phyloP scores from a whole-genome alignment of 2,113 vertebrate species.

The Oncorhynchus keta region DNA sequence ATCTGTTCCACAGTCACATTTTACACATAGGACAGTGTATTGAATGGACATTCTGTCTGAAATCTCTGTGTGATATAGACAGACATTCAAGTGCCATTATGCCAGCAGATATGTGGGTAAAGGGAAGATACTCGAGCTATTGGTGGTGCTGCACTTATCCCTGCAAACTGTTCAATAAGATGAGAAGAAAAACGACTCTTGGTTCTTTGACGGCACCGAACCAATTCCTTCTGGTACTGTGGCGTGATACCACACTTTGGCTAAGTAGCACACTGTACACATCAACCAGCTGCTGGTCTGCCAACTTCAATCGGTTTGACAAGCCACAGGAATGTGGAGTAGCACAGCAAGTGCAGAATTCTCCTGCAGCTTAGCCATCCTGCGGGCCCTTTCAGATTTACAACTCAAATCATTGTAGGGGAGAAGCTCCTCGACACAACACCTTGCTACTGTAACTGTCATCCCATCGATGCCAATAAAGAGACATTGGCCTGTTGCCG shows the following conservation, averaged over 20 bases:
- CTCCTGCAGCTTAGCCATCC: constrained; percentile 14
- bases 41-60: no score
- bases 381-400: constrained; percentile 1
- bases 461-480: neutral
- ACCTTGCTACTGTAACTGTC: neutral
- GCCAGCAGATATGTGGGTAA: no score
- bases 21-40: no score
- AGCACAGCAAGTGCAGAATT: constrained; percentile 4
- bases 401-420: constrained; percentile 9
- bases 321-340: constrained; percentile 19
- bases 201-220: constrained; percentile 36
- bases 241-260: constrained; percentile 34
- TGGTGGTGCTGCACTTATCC: constrained; percentile 12
- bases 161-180: constrained; percentile 42
- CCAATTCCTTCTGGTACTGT: constrained; percentile 38
- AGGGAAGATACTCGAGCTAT: no score
- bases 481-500: no score
- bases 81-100: no score
- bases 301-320: constrained; percentile 52
- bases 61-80: no score
- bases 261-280: constrained; percentile 43
- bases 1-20: no score
- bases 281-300: constrained; percentile 54
- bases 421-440: neutral
- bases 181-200: constrained; percentile 13